These are phyloP conservation scores for Eugnorisma glareosa DNA, from an alignment of 2,888 invertebrate genomes.

Conservation along the genomic window DNA sequence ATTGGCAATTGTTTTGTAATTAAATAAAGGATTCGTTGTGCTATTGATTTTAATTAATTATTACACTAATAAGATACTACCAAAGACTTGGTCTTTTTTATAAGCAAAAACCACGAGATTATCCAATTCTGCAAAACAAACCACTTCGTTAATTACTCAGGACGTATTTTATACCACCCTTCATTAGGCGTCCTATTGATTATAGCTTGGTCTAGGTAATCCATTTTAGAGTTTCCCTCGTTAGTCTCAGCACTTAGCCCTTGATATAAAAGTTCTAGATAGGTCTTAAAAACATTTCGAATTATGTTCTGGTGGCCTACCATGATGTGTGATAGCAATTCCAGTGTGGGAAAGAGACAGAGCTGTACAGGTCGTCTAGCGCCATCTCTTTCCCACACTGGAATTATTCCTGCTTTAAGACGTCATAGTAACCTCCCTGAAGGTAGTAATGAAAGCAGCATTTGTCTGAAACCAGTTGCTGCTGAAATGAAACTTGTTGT, in stretches of 20 bases:
- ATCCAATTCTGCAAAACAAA: slow-evolving; percentile 11
- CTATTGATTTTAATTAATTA: neutral
- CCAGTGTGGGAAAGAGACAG: too few relatives aligned
- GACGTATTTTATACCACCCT: slow-evolving; percentile 37
- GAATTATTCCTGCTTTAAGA: too few relatives aligned
- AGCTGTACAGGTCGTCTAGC: too few relatives aligned
- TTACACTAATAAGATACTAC: neutral
- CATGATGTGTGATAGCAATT: too few relatives aligned
- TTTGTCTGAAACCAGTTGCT: slow-evolving; percentile 33
- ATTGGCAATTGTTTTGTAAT: slow-evolving; percentile 11
- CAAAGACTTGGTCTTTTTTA: neutral
- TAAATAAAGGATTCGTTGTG: neutral
- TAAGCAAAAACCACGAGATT: neutral
- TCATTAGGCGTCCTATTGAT: slow-evolving; percentile 52
- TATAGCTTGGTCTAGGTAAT: slow-evolving; percentile 50
- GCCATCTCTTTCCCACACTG: too few relatives aligned
- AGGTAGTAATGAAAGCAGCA: slow-evolving; percentile 19
- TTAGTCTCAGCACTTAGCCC: slow-evolving; percentile 53
- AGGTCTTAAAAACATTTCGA: neutral
- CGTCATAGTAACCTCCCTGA: too few relatives aligned
- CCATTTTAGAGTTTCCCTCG: slow-evolving; percentile 53
- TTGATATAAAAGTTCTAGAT: slow-evolving; percentile 39
- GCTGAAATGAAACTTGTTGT: slow-evolving; percentile 31
- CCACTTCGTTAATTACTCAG: slow-evolving; percentile 37
- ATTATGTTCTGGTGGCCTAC: too few relatives aligned